Conservation (phyloP, 2,888 invertebrate species). For the Tenthredo scrophulariae region DNA sequence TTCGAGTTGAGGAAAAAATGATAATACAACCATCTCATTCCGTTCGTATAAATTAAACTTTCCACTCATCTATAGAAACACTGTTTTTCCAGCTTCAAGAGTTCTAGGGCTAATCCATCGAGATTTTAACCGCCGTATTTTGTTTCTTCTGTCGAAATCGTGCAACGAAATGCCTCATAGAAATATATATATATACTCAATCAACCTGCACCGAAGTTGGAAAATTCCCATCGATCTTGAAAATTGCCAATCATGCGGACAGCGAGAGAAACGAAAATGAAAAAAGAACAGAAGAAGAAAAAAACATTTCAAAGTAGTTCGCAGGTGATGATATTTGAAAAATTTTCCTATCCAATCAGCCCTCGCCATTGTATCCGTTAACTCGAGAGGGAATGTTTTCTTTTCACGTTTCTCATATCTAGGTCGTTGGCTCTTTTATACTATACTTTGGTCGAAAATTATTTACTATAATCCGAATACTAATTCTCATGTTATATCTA, state of each 20-base stretch:
- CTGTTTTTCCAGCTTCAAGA: no score
- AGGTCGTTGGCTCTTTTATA: background rate
- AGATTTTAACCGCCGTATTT: no score
- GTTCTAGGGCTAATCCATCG: no score
- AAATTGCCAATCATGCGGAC: background rate
- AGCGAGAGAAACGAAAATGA: background rate
- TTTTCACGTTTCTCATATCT: background rate
- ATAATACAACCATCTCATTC: no score
- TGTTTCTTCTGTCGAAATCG: no score
- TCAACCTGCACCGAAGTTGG: background rate
- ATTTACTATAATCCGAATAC: background rate
- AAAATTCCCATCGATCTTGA: background rate
- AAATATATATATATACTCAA: background rate
- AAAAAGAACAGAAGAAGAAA: no score
- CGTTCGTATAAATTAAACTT: no score
- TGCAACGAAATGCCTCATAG: background rate
- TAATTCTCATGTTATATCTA: background rate
- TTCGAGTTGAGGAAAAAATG: no score
- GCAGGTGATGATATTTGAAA: constrained; percentile 15
- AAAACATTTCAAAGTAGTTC: background rate
- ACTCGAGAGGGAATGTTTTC: background rate
- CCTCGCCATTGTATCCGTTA: constrained; percentile 1
- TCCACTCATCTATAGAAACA: no score
- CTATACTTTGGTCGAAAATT: background rate
- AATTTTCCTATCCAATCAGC: constrained; percentile 42